A percentile compares a stretch with the other conserved stretches of the same genome.
Conservation (phyloP, 2,888 invertebrate genomes). For the Notodonta ziczac region DNA sequence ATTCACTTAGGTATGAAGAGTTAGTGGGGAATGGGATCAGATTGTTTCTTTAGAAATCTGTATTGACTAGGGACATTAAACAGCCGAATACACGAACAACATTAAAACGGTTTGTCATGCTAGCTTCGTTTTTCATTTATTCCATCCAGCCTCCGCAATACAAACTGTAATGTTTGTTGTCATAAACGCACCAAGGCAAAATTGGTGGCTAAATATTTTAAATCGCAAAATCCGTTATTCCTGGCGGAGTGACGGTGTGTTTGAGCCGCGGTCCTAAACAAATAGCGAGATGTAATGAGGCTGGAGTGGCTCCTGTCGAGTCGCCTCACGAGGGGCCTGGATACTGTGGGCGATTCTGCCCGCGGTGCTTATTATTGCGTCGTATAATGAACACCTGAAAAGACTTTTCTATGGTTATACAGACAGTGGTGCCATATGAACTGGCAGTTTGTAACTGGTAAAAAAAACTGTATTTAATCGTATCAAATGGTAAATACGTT, state of each 20-base stretch:
- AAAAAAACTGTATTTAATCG: neutral
- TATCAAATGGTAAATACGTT: no score
- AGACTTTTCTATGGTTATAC: neutral
- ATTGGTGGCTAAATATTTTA: slow-evolving; percentile 76
- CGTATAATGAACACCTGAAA: slow-evolving; percentile 4
- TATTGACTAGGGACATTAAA: neutral
- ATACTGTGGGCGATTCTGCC: slow-evolving; percentile 1
- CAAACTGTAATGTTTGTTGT: slow-evolving; percentile 69
- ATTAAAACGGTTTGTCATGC: neutral
- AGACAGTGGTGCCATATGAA: no score
- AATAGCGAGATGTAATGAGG: slow-evolving; percentile 79
- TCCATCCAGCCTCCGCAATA: slow-evolving; percentile 43
- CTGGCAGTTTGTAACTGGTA: neutral
- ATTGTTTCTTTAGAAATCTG: neutral
- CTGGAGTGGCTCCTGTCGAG: slow-evolving; percentile 46
- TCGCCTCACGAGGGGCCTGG: slow-evolving; percentile 2
- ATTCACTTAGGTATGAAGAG: no score
- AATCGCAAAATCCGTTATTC: slow-evolving; percentile 78
- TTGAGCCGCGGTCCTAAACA: slow-evolving; percentile 78
- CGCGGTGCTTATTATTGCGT: slow-evolving; percentile 1
- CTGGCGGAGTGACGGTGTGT: slow-evolving; percentile 69
- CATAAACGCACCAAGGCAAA: slow-evolving; percentile 69
- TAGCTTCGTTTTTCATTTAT: slow-evolving; percentile 22
- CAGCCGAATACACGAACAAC: neutral
- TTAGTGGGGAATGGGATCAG: neutral